phyloP scores from a whole-genome alignment of 2,113 vertebrate genomes.

The Ailurus styani region DNA sequence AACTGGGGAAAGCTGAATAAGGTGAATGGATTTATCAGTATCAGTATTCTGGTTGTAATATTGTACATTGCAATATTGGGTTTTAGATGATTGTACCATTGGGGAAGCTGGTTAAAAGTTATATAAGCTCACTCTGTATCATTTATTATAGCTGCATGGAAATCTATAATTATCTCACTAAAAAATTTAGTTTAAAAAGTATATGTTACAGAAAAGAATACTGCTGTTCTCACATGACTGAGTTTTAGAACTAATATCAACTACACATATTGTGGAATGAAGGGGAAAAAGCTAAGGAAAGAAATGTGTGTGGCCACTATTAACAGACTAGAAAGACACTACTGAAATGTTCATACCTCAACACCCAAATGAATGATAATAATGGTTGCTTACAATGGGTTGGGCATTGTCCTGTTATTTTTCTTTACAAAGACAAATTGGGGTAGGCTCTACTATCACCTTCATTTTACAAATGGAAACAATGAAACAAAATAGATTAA shows the following conservation, averaged over 20 bases:
- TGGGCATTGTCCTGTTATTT: not conserved
- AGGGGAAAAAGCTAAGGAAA: not conserved
- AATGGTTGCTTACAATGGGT: not conserved
- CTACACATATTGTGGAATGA: not conserved
- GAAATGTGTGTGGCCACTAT: not conserved
- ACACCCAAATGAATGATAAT: not conserved
- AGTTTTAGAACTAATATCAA: not conserved
- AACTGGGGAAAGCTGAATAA: not conserved
- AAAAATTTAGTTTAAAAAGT: not conserved
- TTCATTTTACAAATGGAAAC: not conserved
- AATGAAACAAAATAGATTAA: not conserved
- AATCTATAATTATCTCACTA: not conserved
- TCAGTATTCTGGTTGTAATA: not conserved
- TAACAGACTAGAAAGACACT: not conserved
- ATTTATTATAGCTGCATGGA: not conserved
- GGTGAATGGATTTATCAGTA: not conserved
- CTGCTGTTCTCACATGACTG: not conserved
- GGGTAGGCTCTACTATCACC: too few relatives aligned
- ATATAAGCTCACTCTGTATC: not conserved
- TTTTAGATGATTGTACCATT: not conserved
- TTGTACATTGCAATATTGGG: not conserved
- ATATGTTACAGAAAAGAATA: not conserved
- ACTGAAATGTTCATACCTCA: not conserved
- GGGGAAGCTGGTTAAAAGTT: not conserved
- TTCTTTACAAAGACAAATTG: not conserved